Evolutionary conservation across 2,797 vertebrate genomes (phyloP), one percentile per base, ranked within the genome.

Genomic region (Cossypha caffra): DNA sequence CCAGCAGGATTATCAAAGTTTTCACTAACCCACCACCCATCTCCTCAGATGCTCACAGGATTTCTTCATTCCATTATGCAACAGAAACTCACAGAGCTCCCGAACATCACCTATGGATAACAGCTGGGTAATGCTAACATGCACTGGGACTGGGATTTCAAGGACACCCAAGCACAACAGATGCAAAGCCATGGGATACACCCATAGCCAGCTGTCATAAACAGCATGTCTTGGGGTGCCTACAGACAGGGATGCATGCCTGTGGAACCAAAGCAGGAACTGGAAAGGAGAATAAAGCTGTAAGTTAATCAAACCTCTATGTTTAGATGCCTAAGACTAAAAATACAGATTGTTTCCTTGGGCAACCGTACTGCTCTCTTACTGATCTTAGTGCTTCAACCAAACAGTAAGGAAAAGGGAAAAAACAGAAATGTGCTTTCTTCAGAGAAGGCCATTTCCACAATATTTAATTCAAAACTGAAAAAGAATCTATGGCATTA

Each of bases 381-480:
- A 72, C 68, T 1, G 3, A 76, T 6, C 5, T 19, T 5, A 66
- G 31, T 11, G 4, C 28, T 87, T 87, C 63, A 94, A 79, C 87
- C 47, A 86, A 91, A 91, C 62, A 75, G 35, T 10, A 83, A 75
- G 25, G n/a, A 16, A 86, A 90, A 64, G 35, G 17, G 29, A 35
- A 83, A 84, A 88, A 75, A 61, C 10, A 80, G 61, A 86, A 91
- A 62, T 11, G 24, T 52, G 28, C 4, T 11, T 86, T 77, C 45
- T 82, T 26, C 26, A 8, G 45, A 59, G 50, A 95, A 92, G 52
- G n/a, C 17, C 11, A 77, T 29, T 95, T 93, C 38, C 82, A 80
- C 58, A 74, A 23, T 54, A 93, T 80, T 66, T 87, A 83, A 77
- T 90, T 96, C 50, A 86, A 43, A 79, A 80, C 35, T 54, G 57